phyloP scores from a whole-genome alignment of 2,888 invertebrate species.

The Eretmocerus hayati region DNA sequence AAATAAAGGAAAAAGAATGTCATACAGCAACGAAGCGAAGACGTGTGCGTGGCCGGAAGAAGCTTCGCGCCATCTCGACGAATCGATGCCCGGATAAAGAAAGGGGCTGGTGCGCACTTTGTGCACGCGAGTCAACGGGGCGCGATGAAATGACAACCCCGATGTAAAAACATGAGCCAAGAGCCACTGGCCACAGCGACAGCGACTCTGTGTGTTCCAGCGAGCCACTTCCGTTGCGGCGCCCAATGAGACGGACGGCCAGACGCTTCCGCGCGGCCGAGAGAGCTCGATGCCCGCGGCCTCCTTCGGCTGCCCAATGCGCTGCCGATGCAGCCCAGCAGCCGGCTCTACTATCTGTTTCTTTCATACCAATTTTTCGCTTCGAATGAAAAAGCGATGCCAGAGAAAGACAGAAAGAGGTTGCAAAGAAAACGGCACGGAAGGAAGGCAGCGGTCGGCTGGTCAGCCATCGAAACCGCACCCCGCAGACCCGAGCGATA shows the following conservation, averaged over 20 bases:
- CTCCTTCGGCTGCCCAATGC: conserved; percentile 2
- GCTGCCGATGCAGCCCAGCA: background rate
- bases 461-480: conserved; percentile 13
- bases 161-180: conserved; percentile 49
- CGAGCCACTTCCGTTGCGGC: background rate
- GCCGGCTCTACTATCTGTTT: background rate
- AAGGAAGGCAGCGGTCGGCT: background rate
- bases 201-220: background rate
- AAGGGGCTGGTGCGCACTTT: conserved; percentile 32
- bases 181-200: conserved; percentile 25
- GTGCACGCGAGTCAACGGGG: conserved; percentile 37
- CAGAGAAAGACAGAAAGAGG: background rate
- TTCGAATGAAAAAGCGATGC: background rate
- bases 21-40: background rate
- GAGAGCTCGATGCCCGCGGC: conserved; percentile 22
- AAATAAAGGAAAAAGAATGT: conserved; percentile 12
- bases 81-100: too few species aligned
- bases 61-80: too few species aligned
- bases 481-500: background rate
- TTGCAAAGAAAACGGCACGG: background rate
- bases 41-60: too few species aligned
- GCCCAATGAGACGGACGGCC: conserved; percentile 30
- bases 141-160: conserved; percentile 47
- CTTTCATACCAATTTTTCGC: background rate
- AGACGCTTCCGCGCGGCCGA: background rate